Conservation (phyloP, 2,113 vertebrate genomes). For the Rhabdornis inornatus region DNA sequence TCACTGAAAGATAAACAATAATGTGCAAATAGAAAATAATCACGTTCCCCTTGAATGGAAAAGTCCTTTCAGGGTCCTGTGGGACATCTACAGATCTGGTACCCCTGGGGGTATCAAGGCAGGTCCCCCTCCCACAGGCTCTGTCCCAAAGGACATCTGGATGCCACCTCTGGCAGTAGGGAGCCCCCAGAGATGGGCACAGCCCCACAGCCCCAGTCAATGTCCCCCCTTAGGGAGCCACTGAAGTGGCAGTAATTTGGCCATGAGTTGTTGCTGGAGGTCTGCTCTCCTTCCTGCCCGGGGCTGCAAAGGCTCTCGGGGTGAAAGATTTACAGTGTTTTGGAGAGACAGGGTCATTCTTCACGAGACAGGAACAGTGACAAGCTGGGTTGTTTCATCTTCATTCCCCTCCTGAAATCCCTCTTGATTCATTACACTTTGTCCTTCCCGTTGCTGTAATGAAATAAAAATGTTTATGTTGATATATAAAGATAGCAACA, state of each 20-base stretch:
- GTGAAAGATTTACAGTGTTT: not conserved
- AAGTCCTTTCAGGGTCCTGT: not conserved
- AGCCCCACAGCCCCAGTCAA: not conserved
- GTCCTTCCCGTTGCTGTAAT: slow-evolving; percentile 37
- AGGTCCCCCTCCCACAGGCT: not conserved
- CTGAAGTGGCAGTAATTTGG: not conserved
- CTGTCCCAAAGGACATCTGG: not conserved
- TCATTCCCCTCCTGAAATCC: slow-evolving; percentile 10
- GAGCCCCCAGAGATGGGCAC: not conserved
- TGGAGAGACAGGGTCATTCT: slow-evolving; percentile 14
- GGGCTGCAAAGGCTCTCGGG: not conserved
- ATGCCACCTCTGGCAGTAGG: not conserved
- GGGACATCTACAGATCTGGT: too few relatives aligned
- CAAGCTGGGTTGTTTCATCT: slow-evolving; percentile 16
- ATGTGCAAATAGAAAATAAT: not conserved
- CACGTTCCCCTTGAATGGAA: not conserved
- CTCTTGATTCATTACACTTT: slow-evolving; percentile 53
- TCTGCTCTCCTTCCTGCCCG: not conserved
- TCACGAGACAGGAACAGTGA: not conserved
- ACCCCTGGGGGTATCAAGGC: not conserved
- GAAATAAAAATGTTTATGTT: slow-evolving; percentile 69
- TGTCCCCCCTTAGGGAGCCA: not conserved
- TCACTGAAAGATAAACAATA: not conserved
- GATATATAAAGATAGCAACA: slow-evolving; percentile 64
- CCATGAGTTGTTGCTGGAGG: not conserved